Percentiles rank a stretch among this genome's conserved stretches.
These are phyloP conservation scores for Elysia chlorotica DNA, from an alignment of 1,140 invertebrate genomes.

Conservation along the genomic window DNA sequence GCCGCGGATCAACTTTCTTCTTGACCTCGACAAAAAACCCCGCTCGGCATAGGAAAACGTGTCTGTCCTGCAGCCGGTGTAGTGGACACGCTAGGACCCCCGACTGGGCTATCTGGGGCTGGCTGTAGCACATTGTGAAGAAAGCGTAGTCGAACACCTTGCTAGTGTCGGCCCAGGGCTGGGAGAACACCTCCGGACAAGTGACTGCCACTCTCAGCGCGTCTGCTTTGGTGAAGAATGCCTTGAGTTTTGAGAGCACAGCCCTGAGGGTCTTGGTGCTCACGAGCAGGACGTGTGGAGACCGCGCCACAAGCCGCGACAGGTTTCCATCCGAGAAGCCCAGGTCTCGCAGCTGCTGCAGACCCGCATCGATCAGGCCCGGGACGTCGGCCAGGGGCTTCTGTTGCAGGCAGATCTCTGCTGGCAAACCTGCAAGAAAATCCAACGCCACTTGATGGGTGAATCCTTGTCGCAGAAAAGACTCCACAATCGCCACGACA, in stretches of 20 bases:
- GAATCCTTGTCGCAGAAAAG: background rate
- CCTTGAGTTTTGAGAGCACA: background rate
- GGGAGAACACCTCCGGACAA: conserved; percentile 2
- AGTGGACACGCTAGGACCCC: background rate
- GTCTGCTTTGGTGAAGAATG: background rate
- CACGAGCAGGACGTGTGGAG: background rate
- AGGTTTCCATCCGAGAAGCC: background rate
- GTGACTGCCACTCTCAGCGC: background rate
- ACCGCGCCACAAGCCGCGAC: background rate
- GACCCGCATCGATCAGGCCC: background rate
- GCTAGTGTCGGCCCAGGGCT: background rate
- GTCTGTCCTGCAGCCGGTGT: conserved; percentile 5
- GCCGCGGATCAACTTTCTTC: conserved; percentile 4
- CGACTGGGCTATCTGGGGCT: background rate
- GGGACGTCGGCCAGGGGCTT: no score
- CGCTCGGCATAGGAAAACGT: conserved; percentile 1
- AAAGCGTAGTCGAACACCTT: conserved; percentile 15
- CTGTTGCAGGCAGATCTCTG: background rate
- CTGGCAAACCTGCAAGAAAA: background rate
- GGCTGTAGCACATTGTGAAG: conserved; percentile 9
- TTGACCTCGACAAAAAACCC: conserved; percentile 6
- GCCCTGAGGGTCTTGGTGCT: no score
- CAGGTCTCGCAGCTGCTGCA: background rate
- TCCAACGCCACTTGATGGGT: background rate
- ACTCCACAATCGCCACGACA: background rate